Evolutionary conservation across 2,797 vertebrate genomes (phyloP), one percentile per base, ranked within the genome.

Genomic region (Eospalax fontanierii): DNA sequence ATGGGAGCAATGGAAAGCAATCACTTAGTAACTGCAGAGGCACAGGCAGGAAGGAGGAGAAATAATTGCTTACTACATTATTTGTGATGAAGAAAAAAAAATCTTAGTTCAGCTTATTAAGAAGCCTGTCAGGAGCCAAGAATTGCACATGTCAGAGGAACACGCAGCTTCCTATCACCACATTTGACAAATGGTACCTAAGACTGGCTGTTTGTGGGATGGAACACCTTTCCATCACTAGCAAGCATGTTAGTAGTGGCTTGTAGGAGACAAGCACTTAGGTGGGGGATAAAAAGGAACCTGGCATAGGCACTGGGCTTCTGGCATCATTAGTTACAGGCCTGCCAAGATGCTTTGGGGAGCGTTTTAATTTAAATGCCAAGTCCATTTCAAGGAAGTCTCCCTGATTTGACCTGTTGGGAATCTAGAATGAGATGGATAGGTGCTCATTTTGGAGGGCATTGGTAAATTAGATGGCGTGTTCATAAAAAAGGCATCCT

Each of bases 271-370:
- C 76, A 84, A 92, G 83, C 80, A 95, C 70, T 95, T 92, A 66
- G 4, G 71, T 63, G 4, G 71, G 95, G 89, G 81, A 94, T 93
- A 79, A 70, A 96, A 88, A 96, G 93, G 74, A 93, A 95, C 59
- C 93, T 97, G 97, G 93, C 90, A 95, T 66, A 78, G 74, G 81
- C 92, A 94, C 97, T 93, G 84, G 90, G 35, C 81, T 97, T 91
- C 96, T 97, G 95, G 81, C 97, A 97, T 97, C 95, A 65, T 94
- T 98, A 68, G 97, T 94, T 95, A 96, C 84, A 94, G 96, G 96
- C 96, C 96, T 98, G 97, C 95, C 97, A 98, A 97, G 87, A 94
- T 94, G 90, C 96, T 96, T 86, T 96, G 96, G 95, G 97, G 94
- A 96, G 94, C 7, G 33, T 94, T 97, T 97, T 90, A 97, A 97